Percentiles rank a stretch among this genome's conserved stretches.
Conservation (phyloP, 2,797 vertebrate species). For the Paguma larvata region DNA sequence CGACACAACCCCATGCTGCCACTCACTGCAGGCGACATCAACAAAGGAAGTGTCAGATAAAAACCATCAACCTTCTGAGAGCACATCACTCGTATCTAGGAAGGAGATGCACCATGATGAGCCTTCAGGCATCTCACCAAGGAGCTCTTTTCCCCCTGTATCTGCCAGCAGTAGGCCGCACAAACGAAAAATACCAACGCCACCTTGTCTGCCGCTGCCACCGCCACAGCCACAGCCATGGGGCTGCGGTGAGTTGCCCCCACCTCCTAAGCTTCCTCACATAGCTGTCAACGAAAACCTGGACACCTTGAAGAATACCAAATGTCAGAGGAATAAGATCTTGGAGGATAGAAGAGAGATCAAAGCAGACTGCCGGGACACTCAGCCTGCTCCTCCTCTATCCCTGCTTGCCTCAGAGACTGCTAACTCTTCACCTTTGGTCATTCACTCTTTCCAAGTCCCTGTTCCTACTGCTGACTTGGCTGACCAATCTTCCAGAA, state of each 20-base stretch:
- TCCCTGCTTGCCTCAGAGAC: neutral
- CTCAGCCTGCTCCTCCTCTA: constrained; percentile 57
- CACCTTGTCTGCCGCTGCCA: constrained; percentile 87
- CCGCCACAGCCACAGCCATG: constrained; percentile 83
- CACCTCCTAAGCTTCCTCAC: constrained; percentile 91
- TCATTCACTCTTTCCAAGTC: fast-evolving
- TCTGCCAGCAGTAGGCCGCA: constrained; percentile 85
- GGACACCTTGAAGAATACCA: constrained; percentile 90
- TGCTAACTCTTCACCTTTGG: constrained; percentile 4
- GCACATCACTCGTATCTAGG: constrained; percentile 61
- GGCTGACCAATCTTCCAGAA: constrained; percentile 75
- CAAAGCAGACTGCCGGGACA: neutral
- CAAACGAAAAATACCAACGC: constrained; percentile 91
- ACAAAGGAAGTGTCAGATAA: constrained; percentile 85
- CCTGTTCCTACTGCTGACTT: fast-evolving
- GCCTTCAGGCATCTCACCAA: fast-evolving
- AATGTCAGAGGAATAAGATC: constrained; percentile 90
- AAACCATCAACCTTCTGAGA: constrained; percentile 85
- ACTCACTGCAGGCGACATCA: constrained; percentile 90
- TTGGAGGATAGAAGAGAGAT: constrained; percentile 88
- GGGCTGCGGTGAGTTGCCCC: constrained; percentile 91
- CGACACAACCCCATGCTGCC: constrained; percentile 90
- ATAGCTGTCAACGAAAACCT: constrained; percentile 91
- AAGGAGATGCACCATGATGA: too few relatives aligned
- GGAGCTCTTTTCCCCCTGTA: neutral